Evolutionary conservation across 2,797 vertebrate genomes (phyloP).

Genomic region (Antennarius maculatus): DNA sequence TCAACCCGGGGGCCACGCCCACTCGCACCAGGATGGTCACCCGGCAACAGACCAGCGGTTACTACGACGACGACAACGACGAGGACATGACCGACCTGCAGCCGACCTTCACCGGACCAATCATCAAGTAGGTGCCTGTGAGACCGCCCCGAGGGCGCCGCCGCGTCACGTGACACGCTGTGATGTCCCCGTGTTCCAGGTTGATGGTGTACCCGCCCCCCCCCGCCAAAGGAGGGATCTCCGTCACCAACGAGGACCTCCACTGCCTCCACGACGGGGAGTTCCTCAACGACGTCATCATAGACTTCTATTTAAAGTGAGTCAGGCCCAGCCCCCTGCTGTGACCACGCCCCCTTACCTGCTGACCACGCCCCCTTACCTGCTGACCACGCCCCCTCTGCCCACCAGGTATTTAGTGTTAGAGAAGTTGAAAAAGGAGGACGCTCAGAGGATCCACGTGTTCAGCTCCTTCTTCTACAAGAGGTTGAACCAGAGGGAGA

Average conservation of each 20-base stretch:
- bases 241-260: constrained; percentile 97
- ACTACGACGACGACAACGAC: constrained; percentile 84
- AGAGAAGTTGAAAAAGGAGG: constrained; percentile 93
- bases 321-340: constrained; percentile 44
- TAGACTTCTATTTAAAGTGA: constrained; percentile 99
- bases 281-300: constrained; percentile 98
- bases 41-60: constrained; percentile 71
- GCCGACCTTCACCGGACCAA: constrained; percentile 92
- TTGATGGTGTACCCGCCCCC: constrained; percentile 96
- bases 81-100: constrained; percentile 91
- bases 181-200: constrained; percentile 68
- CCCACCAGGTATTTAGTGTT: constrained; percentile 91
- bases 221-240: constrained; percentile 96
- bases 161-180: background rate
- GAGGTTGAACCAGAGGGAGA: constrained; percentile 95
- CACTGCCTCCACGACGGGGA: constrained; percentile 97
- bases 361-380: background rate
- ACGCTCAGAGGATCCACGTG: constrained; percentile 93
- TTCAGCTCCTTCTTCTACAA: constrained; percentile 99
- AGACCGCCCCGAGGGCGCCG: no score
- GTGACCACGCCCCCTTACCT: background rate
- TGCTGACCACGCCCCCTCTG: background rate
- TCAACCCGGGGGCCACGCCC: constrained; percentile 38
- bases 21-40: constrained; percentile 80
- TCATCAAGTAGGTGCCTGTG: constrained; percentile 85